Conservation (phyloP, 2,888 invertebrate species). For the Noctua janthina region DNA sequence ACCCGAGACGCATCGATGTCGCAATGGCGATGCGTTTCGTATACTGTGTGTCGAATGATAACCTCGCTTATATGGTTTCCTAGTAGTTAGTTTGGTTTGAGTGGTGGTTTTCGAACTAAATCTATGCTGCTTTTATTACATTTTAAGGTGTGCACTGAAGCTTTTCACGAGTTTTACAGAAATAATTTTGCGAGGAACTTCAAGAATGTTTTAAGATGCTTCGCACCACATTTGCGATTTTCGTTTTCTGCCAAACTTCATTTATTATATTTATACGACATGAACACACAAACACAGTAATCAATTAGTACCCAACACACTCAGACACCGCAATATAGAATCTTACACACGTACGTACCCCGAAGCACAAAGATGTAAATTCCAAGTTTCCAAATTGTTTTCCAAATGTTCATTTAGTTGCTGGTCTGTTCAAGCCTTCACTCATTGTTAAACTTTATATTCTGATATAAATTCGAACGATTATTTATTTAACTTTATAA, state of each 20-base stretch:
- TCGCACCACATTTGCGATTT: conserved; percentile 70
- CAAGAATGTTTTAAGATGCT: conserved; percentile 68
- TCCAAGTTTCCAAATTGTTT: conserved; percentile 66
- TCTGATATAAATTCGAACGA: conserved; percentile 1
- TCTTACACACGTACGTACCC: conserved; percentile 40
- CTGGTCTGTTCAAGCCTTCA: conserved; percentile 80
- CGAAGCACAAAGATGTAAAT: conserved; percentile 45
- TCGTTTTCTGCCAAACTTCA: conserved; percentile 63
- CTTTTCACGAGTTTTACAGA: conserved; percentile 74
- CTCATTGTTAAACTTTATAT: conserved; percentile 62
- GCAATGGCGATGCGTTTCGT: conserved; percentile 67
- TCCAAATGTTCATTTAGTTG: conserved; percentile 77
- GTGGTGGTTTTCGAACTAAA: conserved; percentile 87
- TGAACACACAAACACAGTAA: conserved; percentile 59
- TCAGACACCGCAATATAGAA: conserved; percentile 27
- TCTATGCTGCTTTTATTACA: conserved; percentile 84
- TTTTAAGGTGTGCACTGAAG: conserved; percentile 79
- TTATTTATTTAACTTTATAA: neutral
- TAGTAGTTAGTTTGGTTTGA: conserved; percentile 88
- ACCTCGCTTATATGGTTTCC: conserved; percentile 86
- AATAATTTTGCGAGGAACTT: conserved; percentile 69
- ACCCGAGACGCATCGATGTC: conserved; percentile 79
- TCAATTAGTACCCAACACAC: conserved; percentile 45
- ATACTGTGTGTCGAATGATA: conserved; percentile 81
- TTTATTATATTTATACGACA: conserved; percentile 61